These are phyloP conservation scores for Calameuta filiformis DNA, from an alignment of 2,888 invertebrate species.

Conservation along the genomic window DNA sequence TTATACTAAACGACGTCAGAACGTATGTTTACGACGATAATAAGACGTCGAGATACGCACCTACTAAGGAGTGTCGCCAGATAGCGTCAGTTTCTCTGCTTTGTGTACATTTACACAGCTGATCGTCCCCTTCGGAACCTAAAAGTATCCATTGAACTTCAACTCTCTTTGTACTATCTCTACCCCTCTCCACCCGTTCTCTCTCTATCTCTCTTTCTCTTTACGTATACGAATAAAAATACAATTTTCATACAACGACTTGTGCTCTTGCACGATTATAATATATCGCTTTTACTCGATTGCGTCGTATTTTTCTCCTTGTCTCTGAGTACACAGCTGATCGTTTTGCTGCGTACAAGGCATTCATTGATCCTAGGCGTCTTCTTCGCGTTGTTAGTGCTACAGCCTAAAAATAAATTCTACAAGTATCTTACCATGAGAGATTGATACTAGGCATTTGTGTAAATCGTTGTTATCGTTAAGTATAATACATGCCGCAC, in stretches of 20 bases:
- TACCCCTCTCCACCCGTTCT: too few species aligned
- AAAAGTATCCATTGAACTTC: not conserved
- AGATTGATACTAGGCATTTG: too few species aligned
- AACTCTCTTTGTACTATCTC: not conserved
- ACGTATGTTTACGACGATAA: slow-evolving; percentile 2
- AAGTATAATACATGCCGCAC: not conserved
- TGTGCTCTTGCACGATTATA: not conserved
- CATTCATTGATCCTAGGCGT: not conserved
- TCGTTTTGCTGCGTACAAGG: not conserved
- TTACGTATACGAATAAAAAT: not conserved
- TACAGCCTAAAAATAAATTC: too few species aligned
- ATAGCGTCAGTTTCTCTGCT: slow-evolving; percentile 34
- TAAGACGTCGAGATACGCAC: slow-evolving; percentile 13
- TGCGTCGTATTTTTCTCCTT: not conserved
- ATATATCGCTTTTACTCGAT: not conserved
- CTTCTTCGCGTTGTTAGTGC: not conserved
- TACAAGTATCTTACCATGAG: too few species aligned
- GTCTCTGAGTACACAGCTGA: not conserved
- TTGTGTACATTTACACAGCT: slow-evolving; percentile 41
- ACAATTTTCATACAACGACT: not conserved
- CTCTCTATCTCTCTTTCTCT: not conserved
- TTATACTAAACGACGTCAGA: not conserved
- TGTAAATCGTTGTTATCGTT: not conserved
- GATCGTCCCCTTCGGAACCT: slow-evolving; percentile 20
- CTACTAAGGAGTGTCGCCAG: slow-evolving; percentile 28